Conservation (phyloP, 2,797 vertebrate genomes). For the Setipinna tenuifilis region DNA sequence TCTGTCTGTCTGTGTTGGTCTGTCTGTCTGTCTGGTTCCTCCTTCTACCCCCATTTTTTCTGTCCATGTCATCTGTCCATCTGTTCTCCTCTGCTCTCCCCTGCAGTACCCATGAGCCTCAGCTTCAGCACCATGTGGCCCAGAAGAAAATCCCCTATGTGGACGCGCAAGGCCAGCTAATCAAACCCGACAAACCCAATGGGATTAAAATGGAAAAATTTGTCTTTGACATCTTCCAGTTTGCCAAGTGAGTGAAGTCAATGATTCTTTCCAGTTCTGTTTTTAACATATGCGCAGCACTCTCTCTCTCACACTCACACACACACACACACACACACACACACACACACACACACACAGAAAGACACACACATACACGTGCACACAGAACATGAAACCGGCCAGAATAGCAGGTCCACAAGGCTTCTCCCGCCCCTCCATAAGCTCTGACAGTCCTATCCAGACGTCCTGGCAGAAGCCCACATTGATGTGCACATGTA, state of each 20-base stretch:
- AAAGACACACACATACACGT: not conserved
- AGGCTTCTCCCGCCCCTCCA: not conserved
- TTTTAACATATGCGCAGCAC: slow-evolving; percentile 48
- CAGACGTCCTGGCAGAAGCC: not conserved
- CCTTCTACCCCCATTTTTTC: not conserved
- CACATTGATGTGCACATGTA: not conserved
- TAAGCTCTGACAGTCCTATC: not conserved
- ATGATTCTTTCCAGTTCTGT: not conserved
- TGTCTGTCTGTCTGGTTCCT: not conserved
- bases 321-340: slow-evolving; percentile 7
- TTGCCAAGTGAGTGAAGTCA: slow-evolving; percentile 85
- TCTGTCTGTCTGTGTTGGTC: not conserved
- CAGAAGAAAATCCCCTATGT: slow-evolving; percentile 95
- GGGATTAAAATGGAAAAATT: slow-evolving; percentile 99
- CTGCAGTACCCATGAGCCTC: slow-evolving; percentile 85
- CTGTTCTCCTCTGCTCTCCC: not conserved
- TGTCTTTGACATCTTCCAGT: slow-evolving; percentile 98
- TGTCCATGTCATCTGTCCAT: not conserved
- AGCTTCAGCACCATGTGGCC: slow-evolving; percentile 93
- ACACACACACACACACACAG: not conserved
- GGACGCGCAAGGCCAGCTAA: slow-evolving; percentile 77
- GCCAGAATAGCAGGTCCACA: not conserved
- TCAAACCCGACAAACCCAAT: slow-evolving; percentile 93
- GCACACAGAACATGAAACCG: not conserved
- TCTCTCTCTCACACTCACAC: slow-evolving; percentile 22